A percentile compares a stretch with the other conserved stretches of the same genome.
These are phyloP conservation scores for Enteromius mattozi DNA, from an alignment of 2,797 vertebrate species.

Conservation along the genomic window DNA sequence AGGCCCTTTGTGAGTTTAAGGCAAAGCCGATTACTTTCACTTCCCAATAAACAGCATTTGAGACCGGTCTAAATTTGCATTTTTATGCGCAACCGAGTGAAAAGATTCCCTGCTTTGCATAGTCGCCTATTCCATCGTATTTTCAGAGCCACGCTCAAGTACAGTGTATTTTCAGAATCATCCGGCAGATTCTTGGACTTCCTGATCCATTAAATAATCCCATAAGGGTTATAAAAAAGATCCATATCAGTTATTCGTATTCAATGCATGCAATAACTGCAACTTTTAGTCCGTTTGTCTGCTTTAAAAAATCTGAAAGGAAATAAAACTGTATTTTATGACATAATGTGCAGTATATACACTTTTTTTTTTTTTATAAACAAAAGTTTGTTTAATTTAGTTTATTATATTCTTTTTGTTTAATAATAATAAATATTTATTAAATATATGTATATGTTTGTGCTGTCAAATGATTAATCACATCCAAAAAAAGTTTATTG, in stretches of 20 bases:
- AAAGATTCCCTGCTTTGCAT: conserved; percentile 41
- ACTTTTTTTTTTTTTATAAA: background rate
- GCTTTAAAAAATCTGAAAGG: background rate
- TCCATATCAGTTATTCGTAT: background rate
- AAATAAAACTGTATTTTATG: background rate
- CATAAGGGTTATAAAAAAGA: background rate
- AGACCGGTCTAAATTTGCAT: conserved; percentile 26
- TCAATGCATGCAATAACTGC: background rate
- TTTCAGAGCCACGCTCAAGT: conserved; percentile 15
- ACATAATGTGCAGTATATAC: background rate
- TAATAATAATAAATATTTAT: background rate
- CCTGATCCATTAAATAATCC: conserved; percentile 22
- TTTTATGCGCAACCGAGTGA: background rate
- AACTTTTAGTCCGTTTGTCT: background rate
- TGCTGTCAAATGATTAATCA: too few species aligned
- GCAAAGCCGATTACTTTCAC: conserved; percentile 51
- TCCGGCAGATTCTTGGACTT: background rate
- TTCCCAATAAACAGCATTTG: conserved; percentile 43
- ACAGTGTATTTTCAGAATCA: conserved; percentile 27
- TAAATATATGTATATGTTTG: too few species aligned
- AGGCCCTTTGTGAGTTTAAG: conserved; percentile 42
- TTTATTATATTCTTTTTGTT: background rate
- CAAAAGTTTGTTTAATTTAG: background rate
- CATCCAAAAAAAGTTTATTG: too few species aligned
- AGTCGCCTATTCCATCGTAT: background rate